Evolutionary conservation across 2,113 vertebrate genomes (phyloP).

Genomic region (Amblyopsis rosae): DNA sequence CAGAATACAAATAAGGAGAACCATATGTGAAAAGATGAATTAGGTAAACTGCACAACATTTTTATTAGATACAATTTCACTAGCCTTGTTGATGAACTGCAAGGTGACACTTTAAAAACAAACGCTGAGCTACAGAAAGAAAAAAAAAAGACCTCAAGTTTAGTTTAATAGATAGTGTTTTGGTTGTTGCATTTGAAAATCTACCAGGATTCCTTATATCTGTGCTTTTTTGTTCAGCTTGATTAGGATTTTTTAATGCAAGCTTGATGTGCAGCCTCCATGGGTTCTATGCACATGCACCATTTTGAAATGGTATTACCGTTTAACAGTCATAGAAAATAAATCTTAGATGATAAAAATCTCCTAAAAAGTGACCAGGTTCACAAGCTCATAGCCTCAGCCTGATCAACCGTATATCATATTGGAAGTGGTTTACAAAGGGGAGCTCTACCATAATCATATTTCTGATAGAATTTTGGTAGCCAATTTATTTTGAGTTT

Average conservation of each 20-base stretch:
- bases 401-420: too few relatives aligned
- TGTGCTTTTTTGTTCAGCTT: too few relatives aligned
- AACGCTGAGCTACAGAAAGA: slow-evolving; percentile 57
- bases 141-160: slow-evolving; percentile 45
- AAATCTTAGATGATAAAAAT: neutral
- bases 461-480: neutral
- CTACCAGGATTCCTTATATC: too few relatives aligned
- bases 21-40: slow-evolving; percentile 79
- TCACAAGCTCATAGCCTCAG: neutral
- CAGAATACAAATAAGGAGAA: slow-evolving; percentile 73
- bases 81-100: slow-evolving; percentile 72
- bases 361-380: neutral
- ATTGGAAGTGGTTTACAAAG: too few relatives aligned
- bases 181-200: too few relatives aligned
- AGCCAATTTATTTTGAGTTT: too few relatives aligned
- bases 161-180: slow-evolving; percentile 34
- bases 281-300: too few relatives aligned
- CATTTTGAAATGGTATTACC: neutral
- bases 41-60: slow-evolving; percentile 83
- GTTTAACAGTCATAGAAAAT: neutral
- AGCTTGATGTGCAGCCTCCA: too few relatives aligned
- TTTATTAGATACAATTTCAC: slow-evolving; percentile 81
- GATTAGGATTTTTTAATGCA: too few relatives aligned
- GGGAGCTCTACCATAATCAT: too few relatives aligned
- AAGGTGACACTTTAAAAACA: slow-evolving; percentile 80